Base-by-base conservation (phyloP, 2,888 invertebrate genomes). In the Cryptocephalus moraei region DNA sequence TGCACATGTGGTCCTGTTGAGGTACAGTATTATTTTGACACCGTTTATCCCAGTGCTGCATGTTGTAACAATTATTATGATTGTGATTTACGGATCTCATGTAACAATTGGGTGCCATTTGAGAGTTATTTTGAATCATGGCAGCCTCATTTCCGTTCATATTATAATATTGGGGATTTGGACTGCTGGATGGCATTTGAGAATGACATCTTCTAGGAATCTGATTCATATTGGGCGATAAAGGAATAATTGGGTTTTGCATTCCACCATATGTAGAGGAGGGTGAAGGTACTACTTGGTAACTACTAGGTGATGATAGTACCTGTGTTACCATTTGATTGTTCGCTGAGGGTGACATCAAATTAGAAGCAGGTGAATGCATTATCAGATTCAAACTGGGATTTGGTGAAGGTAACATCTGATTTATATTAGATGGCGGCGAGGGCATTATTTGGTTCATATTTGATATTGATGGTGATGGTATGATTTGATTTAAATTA, bases 271-370 rank as follows among this genome's bases (percentile, higher is more conserved):
- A 36, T 6, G 36, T 36, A 2, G 46, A 41, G 8, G 50, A 49
- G 8, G 58, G 58, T 4, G 56, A 56, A n/a, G 59, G 57, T 50
- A 65, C 60, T 56, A 65, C 62, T 49, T 62, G 63, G 45, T 59
- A 36, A 36, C 22, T 22, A 6, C 22, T 22, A 4, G 22, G 22
- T 22, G 22, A 22, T 22, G 22, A 22, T 22, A 22, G 22, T 22
- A 22, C 22, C 22, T 22, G 22, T 4, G 22, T 22, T 22, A 42
- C 33, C 42, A 42, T 50, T 34, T 49, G 45, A 22, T 49, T 58
- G 48, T 58, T 61, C 10, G 58, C 49, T 12, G 58, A 52, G 8
- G 63, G 61, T 31, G 61, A 61, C 14, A 36, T 60, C 56, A 54
- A 13, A 40, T 46, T 52, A 9, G 51, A 32, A 6, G 52, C 49